These are phyloP conservation scores for Agraylea sexmaculata DNA, from an alignment of 1,140 invertebrate species.

Conservation along the genomic window DNA sequence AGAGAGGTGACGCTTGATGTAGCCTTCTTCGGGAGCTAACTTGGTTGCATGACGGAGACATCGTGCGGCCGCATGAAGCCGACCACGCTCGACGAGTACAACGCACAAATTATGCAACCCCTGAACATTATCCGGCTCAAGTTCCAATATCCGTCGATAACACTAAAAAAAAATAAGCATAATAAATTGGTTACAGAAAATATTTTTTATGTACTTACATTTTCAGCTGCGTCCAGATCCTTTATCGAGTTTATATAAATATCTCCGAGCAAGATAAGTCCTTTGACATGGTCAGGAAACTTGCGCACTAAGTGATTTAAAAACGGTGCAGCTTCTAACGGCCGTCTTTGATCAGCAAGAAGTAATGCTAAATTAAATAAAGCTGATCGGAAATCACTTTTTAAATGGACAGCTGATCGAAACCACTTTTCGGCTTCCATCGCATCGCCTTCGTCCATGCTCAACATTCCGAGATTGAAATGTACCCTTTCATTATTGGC, in stretches of 20 bases:
- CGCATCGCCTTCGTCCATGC: slow-evolving; percentile 87
- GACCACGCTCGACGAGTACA: slow-evolving; percentile 83
- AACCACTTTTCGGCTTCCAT: slow-evolving; percentile 84
- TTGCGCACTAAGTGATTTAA: slow-evolving; percentile 82
- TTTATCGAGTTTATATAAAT: slow-evolving; percentile 95
- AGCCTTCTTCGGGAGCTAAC: slow-evolving; percentile 78
- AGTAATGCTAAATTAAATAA: slow-evolving; percentile 90
- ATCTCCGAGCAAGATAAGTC: slow-evolving; percentile 85
- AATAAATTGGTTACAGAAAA: not conserved
- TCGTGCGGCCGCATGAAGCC: slow-evolving; percentile 66
- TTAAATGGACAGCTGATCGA: slow-evolving; percentile 70
- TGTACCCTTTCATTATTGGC: slow-evolving; percentile 78
- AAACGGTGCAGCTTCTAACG: slow-evolving; percentile 85
- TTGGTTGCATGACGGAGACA: slow-evolving; percentile 70
- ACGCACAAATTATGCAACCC: slow-evolving; percentile 93
- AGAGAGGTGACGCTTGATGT: slow-evolving; percentile 76
- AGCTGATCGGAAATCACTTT: slow-evolving; percentile 79
- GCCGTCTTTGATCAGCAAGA: slow-evolving; percentile 74
- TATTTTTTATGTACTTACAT: slow-evolving; percentile 44
- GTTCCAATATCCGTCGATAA: slow-evolving; percentile 73
- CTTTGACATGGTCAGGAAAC: slow-evolving; percentile 91
- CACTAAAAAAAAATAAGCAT: slow-evolving; percentile 50
- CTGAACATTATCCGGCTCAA: slow-evolving; percentile 87
- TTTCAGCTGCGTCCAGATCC: slow-evolving; percentile 84
- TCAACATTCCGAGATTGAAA: slow-evolving; percentile 92